phyloP scores from a whole-genome alignment of 1,140 invertebrate genomes.

The Musca domestica region DNA sequence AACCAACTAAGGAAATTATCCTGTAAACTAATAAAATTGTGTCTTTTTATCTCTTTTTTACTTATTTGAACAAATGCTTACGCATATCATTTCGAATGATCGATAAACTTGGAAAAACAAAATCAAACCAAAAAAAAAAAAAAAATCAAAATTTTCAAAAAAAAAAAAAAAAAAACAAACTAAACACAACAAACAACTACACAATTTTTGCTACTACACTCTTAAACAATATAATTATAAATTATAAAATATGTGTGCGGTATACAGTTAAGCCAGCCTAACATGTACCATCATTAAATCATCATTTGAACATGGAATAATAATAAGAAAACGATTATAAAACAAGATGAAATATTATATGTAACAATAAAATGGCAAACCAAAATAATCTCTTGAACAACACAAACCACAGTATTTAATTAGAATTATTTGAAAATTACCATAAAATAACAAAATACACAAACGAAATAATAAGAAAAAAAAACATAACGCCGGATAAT shows the following conservation, averaged over 20 bases:
- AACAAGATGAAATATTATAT: neutral
- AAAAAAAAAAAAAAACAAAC: slow-evolving; percentile 1
- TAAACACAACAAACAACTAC: neutral
- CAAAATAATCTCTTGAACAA: neutral
- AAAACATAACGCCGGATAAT: too few relatives aligned
- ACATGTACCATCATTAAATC: slow-evolving; percentile 36
- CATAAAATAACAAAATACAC: slow-evolving; percentile 1
- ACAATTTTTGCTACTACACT: slow-evolving; percentile 6
- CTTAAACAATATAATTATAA: neutral
- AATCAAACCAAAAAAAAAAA: too few relatives aligned
- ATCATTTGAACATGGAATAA: slow-evolving; percentile 25
- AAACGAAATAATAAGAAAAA: neutral
- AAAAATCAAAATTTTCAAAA: slow-evolving; percentile 1
- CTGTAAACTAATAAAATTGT: slow-evolving; percentile 7
- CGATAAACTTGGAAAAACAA: slow-evolving; percentile 4
- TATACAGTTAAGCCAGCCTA: slow-evolving; percentile 36
- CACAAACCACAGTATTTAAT: neutral
- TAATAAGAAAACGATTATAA: slow-evolving; percentile 6
- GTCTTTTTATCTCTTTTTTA: slow-evolving; percentile 17
- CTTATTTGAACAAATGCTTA: slow-evolving; percentile 4
- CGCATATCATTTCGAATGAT: slow-evolving; percentile 8
- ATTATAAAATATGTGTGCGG: too few relatives aligned
- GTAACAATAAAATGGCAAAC: slow-evolving; percentile 4
- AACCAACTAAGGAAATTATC: neutral
- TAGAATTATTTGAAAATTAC: slow-evolving; percentile 3